These are phyloP conservation scores for Pemphigus obesinymphae DNA, from an alignment of 1,140 invertebrate genomes.

Conservation along the genomic window DNA sequence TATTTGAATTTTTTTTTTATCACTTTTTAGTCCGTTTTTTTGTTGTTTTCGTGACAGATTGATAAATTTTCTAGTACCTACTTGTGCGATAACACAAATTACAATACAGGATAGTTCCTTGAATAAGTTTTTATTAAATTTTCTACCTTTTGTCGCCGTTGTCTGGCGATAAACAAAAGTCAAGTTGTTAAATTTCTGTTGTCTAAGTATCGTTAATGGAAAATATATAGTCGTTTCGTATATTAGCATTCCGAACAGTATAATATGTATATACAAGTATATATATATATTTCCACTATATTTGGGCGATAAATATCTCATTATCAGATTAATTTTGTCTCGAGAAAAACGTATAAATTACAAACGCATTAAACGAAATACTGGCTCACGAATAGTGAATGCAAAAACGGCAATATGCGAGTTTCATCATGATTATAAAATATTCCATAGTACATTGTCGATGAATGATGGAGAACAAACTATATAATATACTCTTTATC, in stretches of 20 bases:
- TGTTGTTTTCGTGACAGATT: background rate
- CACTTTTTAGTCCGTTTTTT: background rate
- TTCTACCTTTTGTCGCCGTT: background rate
- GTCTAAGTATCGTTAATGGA: background rate
- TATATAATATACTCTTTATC: too few species aligned
- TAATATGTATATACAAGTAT: too few species aligned
- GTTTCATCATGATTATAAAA: too few species aligned
- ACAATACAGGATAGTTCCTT: too few species aligned
- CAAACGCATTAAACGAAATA: too few species aligned
- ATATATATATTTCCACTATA: background rate
- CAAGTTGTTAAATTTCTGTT: background rate
- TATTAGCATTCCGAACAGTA: background rate
- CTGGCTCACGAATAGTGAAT: too few species aligned
- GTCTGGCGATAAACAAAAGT: background rate
- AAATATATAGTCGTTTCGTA: background rate
- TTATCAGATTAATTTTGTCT: background rate
- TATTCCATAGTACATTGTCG: too few species aligned
- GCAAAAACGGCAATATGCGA: too few species aligned
- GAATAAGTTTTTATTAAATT: background rate
- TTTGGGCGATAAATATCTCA: background rate
- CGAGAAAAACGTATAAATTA: background rate
- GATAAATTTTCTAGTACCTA: too few species aligned
- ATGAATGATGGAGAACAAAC: too few species aligned
- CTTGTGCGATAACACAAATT: too few species aligned
- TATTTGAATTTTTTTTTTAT: conserved; percentile 1